Percentiles rank a stretch among this genome's conserved stretches.
Conservation (phyloP, 2,888 invertebrate genomes). For the Caenorhabditis macrosperma region DNA sequence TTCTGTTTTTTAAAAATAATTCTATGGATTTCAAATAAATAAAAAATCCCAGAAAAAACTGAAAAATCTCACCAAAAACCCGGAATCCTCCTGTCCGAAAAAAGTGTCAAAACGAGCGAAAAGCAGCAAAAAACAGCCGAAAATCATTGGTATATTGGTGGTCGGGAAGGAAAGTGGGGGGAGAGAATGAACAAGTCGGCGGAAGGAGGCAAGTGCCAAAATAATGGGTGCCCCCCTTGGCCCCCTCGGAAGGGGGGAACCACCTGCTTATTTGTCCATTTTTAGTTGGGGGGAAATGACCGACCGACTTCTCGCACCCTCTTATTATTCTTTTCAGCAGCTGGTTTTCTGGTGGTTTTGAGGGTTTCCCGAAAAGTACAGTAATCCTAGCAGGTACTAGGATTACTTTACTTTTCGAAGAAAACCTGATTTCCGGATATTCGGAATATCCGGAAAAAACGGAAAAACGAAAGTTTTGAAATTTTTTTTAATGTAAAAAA, state of each 20-base stretch:
- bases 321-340: too few species aligned
- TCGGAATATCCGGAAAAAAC: too few species aligned
- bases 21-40: background rate
- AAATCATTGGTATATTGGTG: background rate
- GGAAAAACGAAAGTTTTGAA: background rate
- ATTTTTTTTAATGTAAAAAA: background rate
- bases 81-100: constrained; percentile 15
- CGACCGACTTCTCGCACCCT: too few species aligned
- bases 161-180: background rate
- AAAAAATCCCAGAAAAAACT: constrained; percentile 3
- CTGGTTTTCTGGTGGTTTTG: too few species aligned
- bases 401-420: background rate
- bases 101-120: background rate
- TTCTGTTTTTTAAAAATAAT: background rate
- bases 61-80: constrained; percentile 11
- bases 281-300: background rate
- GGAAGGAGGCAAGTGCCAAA: constrained; percentile 30
- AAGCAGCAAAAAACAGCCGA: background rate
- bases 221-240: constrained; percentile 25
- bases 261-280: constrained; percentile 49
- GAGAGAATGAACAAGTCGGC: background rate
- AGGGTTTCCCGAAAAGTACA: too few species aligned
- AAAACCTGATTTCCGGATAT: background rate
- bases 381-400: too few species aligned
- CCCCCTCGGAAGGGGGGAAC: too few species aligned